A percentile compares a stretch with the other conserved stretches of the same genome.
These are phyloP conservation scores for Eulithis testata DNA, from an alignment of 2,888 invertebrate genomes.

Conservation along the genomic window DNA sequence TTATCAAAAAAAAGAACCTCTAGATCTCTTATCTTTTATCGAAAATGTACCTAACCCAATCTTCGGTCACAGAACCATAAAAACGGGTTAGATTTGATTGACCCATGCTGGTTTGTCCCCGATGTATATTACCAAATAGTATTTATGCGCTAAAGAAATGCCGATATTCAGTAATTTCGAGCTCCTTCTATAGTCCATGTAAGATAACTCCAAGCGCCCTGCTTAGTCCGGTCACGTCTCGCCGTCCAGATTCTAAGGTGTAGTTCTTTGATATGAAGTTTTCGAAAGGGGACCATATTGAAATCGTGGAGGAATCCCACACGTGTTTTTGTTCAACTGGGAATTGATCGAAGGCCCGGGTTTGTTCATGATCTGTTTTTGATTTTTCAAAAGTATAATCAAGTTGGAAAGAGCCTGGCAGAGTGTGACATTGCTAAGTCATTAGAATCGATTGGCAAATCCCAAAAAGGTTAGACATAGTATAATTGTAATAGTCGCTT, in stretches of 20 bases:
- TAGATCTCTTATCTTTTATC: no score
- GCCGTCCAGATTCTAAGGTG: conserved; percentile 72
- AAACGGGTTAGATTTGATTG: no score
- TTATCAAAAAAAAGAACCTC: no score
- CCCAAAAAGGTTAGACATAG: no score
- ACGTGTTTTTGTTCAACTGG: conserved; percentile 44
- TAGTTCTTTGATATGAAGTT: conserved; percentile 77
- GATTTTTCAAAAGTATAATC: neutral
- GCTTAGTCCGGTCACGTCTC: conserved; percentile 66
- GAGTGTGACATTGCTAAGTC: neutral
- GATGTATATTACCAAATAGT: no score
- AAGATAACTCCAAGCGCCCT: conserved; percentile 6
- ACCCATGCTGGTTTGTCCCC: no score
- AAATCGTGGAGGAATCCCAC: conserved; percentile 63
- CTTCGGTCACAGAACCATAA: no score
- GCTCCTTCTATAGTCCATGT: neutral
- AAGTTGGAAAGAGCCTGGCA: neutral
- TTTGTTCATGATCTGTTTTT: conserved; percentile 16
- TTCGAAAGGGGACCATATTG: conserved; percentile 65
- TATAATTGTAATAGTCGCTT: no score
- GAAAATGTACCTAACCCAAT: no score
- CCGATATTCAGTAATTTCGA: no score
- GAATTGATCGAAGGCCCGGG: conserved; percentile 19
- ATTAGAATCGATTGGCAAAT: no score
- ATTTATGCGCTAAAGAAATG: no score